Conservation (phyloP, 2,797 vertebrate genomes). For the Argya squamiceps region DNA sequence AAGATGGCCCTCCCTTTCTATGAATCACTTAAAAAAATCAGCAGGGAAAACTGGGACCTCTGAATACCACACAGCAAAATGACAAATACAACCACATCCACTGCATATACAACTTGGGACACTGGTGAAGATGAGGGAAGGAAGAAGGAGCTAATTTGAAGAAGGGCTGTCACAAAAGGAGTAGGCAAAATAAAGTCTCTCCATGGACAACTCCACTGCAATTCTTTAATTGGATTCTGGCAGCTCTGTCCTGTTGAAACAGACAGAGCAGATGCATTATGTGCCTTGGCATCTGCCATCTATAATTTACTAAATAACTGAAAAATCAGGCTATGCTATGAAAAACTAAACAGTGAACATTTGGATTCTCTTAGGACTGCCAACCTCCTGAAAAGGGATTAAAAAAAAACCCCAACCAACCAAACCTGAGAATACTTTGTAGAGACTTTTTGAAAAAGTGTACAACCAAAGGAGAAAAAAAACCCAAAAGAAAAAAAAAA, state of each 20-base stretch:
- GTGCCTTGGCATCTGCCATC: slow-evolving; percentile 53
- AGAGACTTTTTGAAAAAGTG: not conserved
- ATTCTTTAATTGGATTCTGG: slow-evolving; percentile 52
- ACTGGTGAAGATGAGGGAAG: not conserved
- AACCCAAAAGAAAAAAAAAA: not conserved
- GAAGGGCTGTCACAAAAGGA: not conserved
- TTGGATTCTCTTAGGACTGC: slow-evolving; percentile 44
- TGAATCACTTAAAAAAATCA: not conserved
- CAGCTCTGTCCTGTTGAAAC: not conserved
- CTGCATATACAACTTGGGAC: not conserved
- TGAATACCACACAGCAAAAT: not conserved
- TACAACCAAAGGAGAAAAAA: not conserved
- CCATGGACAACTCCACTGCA: not conserved
- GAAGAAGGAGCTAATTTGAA: not conserved
- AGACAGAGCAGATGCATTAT: slow-evolving; percentile 15
- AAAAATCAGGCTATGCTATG: slow-evolving; percentile 44
- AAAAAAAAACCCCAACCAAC: not conserved
- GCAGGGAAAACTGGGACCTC: not conserved
- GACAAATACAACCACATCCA: not conserved
- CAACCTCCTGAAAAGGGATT: slow-evolving; percentile 3
- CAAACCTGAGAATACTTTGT: not conserved
- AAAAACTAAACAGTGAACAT: slow-evolving; percentile 45
- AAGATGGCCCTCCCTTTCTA: not conserved
- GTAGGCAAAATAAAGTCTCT: slow-evolving; percentile 26
- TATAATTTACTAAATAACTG: slow-evolving; percentile 58